Evolutionary conservation across 2,113 vertebrate genomes (phyloP).

Genomic region (Tetrax tetrax): DNA sequence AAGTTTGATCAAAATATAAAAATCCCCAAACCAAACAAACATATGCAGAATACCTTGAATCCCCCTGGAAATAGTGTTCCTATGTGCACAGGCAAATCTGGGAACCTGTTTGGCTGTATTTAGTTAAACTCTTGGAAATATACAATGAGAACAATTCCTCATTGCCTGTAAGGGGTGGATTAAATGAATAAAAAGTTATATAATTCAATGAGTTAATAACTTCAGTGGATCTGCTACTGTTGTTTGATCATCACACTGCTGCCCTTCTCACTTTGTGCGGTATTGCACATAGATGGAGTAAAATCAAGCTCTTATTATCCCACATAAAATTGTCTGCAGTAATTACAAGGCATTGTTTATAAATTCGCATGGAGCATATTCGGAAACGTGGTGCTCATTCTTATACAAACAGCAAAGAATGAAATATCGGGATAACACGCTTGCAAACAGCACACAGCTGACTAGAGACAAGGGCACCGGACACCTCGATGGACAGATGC

Average conservation of each 20-base stretch:
- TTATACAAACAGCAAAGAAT: neutral
- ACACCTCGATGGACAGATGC: neutral
- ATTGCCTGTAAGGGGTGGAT: neutral
- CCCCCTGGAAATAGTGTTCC: neutral
- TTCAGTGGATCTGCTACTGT: neutral
- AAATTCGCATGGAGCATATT: neutral
- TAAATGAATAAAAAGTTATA: neutral
- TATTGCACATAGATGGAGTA: neutral
- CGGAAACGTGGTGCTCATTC: neutral
- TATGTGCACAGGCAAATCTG: neutral
- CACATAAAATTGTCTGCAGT: neutral
- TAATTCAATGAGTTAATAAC: neutral
- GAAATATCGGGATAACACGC: neutral
- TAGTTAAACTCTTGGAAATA: neutral
- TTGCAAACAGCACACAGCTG: neutral
- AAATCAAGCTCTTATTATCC: neutral
- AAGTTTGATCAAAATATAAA: neutral
- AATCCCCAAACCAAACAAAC: neutral
- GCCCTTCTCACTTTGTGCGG: neutral
- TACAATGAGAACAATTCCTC: neutral
- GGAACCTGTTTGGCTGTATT: neutral
- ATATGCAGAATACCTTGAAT: neutral
- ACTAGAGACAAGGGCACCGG: neutral
- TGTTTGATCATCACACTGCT: neutral
- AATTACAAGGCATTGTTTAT: neutral